Evolutionary conservation across 2,797 vertebrate genomes (phyloP).

Genomic region (Sitta carolinensis): DNA sequence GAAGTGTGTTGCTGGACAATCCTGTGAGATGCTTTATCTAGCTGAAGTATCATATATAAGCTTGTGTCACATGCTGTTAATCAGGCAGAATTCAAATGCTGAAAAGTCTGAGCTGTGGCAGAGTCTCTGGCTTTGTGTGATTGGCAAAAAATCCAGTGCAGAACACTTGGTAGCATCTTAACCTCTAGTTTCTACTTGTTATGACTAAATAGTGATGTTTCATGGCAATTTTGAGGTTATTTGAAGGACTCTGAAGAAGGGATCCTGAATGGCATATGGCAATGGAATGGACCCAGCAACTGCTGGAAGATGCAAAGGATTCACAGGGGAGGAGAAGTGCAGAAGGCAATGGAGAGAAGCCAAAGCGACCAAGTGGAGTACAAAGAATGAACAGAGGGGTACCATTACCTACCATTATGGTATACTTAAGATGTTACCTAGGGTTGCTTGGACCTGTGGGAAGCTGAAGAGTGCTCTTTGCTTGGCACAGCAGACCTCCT

Average conservation of each 20-base stretch:
- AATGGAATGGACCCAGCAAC: background rate
- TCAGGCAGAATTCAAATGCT: background rate
- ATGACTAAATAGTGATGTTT: background rate
- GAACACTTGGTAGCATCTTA: background rate
- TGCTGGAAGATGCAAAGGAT: background rate
- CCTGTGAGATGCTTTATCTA: background rate
- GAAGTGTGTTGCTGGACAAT: background rate
- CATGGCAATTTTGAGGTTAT: background rate
- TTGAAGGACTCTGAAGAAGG: background rate
- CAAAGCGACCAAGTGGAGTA: background rate
- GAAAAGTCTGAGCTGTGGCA: background rate
- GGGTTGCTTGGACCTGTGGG: background rate
- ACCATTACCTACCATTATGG: background rate
- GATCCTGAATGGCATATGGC: background rate
- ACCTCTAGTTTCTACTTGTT: background rate
- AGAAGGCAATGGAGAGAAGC: background rate
- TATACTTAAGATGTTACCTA: background rate
- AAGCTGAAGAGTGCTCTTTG: background rate
- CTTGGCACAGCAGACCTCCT: background rate
- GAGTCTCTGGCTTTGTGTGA: background rate
- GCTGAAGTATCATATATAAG: background rate
- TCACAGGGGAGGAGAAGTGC: background rate
- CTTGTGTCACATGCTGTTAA: background rate
- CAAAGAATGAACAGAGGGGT: background rate
- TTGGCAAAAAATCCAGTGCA: background rate